Percentiles rank a stretch among this genome's conserved stretches.
phyloP scores from a whole-genome alignment of 2,888 invertebrate species.

The Ophioninae sp. region DNA sequence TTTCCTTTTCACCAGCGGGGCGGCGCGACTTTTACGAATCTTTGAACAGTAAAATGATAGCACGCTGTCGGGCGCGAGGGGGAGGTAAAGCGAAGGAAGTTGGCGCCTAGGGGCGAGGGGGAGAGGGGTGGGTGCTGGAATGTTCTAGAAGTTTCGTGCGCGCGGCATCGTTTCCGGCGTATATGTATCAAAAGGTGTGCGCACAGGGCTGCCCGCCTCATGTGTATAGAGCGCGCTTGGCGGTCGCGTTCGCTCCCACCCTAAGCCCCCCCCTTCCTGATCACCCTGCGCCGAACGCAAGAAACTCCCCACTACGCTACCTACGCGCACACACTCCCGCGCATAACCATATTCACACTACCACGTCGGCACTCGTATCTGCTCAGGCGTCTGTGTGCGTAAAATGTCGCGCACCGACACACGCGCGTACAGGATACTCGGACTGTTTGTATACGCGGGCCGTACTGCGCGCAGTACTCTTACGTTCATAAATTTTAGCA shows the following conservation, averaged over 20 bases:
- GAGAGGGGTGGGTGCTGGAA: conserved; percentile 64
- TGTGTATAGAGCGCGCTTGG: conserved; percentile 19
- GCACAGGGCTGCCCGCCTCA: conserved; percentile 63
- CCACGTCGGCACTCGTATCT: background rate
- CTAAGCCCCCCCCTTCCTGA: background rate
- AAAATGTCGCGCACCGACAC: background rate
- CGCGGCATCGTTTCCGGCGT: conserved; percentile 75
- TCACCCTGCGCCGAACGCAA: background rate
- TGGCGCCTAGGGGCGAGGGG: conserved; percentile 31
- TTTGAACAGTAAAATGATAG: conserved; percentile 26
- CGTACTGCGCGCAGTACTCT: background rate
- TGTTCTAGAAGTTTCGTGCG: conserved; percentile 77
- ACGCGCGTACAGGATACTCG: background rate
- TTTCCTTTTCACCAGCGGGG: conserved; percentile 11
- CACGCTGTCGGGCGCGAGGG: background rate
- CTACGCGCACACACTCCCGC: background rate
- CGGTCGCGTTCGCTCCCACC: conserved; percentile 5
- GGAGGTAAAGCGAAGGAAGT: conserved; percentile 15
- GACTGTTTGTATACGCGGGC: background rate
- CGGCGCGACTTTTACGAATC: conserved; percentile 24
- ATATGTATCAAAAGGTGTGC: conserved; percentile 73
- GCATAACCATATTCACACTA: background rate
- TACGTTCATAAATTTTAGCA: background rate
- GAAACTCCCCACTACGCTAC: background rate
- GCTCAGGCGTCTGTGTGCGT: background rate